These are phyloP conservation scores for Camptogramma bilineatum DNA, from an alignment of 2,888 invertebrate genomes.

Conservation along the genomic window DNA sequence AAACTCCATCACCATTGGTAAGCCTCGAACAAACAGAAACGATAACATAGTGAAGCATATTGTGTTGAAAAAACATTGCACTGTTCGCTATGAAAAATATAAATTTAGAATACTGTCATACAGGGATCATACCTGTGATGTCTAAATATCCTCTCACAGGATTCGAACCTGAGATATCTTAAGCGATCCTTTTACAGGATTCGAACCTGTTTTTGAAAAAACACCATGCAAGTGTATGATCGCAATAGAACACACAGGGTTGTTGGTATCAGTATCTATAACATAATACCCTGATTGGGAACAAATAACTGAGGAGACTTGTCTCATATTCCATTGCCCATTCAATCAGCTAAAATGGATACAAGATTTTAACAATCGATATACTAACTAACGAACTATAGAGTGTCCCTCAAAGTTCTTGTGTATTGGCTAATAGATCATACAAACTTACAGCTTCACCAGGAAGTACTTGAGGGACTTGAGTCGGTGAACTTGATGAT, in stretches of 20 bases:
- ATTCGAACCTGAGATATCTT: not conserved
- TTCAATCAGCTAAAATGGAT: too few species aligned
- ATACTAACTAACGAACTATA: too few species aligned
- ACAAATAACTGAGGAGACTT: too few species aligned
- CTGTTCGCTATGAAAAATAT: not conserved
- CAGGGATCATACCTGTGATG: slow-evolving; percentile 8
- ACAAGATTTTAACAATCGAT: too few species aligned
- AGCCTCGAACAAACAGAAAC: not conserved
- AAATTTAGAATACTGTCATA: not conserved
- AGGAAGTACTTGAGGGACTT: too few species aligned
- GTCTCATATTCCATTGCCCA: too few species aligned
- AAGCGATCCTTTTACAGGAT: not conserved
- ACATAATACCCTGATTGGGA: too few species aligned
- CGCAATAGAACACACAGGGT: too few species aligned
- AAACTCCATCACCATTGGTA: not conserved
- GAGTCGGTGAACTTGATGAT: not conserved
- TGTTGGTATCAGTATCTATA: too few species aligned
- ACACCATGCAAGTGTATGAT: too few species aligned
- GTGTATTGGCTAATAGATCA: too few species aligned
- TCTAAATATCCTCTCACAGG: not conserved
- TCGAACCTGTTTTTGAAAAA: not conserved
- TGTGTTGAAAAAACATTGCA: not conserved
- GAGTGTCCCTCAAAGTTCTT: not conserved
- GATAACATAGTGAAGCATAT: not conserved
- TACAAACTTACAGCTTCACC: too few species aligned